Evolutionary conservation across 2,797 vertebrate species (phyloP), one percentile per base, ranked within the genome.

Genomic region (Calcarius lapponicus): DNA sequence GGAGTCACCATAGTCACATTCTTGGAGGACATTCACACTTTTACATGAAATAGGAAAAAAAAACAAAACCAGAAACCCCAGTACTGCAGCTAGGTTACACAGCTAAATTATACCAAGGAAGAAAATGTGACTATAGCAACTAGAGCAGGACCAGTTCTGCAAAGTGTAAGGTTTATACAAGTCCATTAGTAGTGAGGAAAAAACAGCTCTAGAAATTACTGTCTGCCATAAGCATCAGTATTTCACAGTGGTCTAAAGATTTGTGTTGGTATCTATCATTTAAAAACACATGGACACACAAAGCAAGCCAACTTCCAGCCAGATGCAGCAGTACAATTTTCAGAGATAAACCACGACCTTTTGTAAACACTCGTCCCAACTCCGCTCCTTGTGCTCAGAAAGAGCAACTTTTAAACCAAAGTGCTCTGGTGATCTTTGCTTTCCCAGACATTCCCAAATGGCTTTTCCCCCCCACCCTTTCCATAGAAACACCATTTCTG

Each of bases 401-500:
- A 69, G 6, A 62, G 7, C 24, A 69, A 17, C 26, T 93, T 83
- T 50, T 25, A 88, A 83, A 70, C 9, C 17, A n/a, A 74, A 80
- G 19, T 43, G 11, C 28, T 57, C 17, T 4, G 1, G 4, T 22
- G 54, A 75, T 25, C 40, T 88, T 57, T 71, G 42, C 57, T 78
- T 90, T 83, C 70, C 38, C 61, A 73, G 9, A 6, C 11, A 25
- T 74, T 76, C n/a, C 29, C 53, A 60, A 91, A 20, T 2, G 42
- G 11, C 15, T 43, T 51, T 31, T 1, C 0, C 3, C 2, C 2
- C 11, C 6, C n/a, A n/a, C n/a, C 7, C 26, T 31, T 32, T 25
- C 48, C 62, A 15, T 2, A 64, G 19, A 76, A 54, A 51, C 14
- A 51, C 14, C 53, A 53, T 53, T 86, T 75, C 34, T 54, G 6